Conservation (phyloP, 2,888 invertebrate genomes). For the Pyrrhosoma nymphula region DNA sequence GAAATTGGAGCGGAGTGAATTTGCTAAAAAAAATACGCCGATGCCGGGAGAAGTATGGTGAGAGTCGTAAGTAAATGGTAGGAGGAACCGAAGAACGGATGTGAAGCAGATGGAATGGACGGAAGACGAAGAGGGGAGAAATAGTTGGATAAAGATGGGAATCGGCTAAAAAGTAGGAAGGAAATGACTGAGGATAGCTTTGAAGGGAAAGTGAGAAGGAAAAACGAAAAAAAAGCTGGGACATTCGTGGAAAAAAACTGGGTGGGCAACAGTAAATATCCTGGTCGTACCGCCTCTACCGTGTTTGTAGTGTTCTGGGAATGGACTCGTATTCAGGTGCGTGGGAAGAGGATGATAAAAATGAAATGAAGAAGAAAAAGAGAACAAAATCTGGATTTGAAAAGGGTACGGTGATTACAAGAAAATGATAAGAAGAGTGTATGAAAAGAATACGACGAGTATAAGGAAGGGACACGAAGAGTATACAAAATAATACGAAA, state of each 20-base stretch:
- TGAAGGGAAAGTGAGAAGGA: not conserved
- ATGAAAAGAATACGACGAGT: too few relatives aligned
- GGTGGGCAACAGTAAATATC: not conserved
- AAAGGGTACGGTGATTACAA: too few relatives aligned
- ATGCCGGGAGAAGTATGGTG: not conserved
- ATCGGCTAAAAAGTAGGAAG: not conserved
- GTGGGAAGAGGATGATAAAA: too few relatives aligned
- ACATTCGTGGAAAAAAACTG: not conserved
- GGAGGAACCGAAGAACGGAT: not conserved
- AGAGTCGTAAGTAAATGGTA: not conserved
- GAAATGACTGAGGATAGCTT: too few relatives aligned
- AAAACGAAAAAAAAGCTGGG: not conserved
- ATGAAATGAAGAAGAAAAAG: too few relatives aligned
- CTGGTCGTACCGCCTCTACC: too few relatives aligned
- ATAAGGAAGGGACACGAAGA: not conserved
- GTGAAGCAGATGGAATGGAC: not conserved
- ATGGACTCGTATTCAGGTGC: not conserved
- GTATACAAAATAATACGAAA: too few relatives aligned
- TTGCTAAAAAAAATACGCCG: not conserved
- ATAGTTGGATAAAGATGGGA: not conserved
- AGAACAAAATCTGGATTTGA: too few relatives aligned
- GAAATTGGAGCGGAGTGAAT: not conserved
- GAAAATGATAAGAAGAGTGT: too few relatives aligned
- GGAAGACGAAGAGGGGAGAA: not conserved
- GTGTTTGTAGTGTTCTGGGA: not conserved